Conservation (phyloP, 2,888 invertebrate species). For the Nymphalis urticae region DNA sequence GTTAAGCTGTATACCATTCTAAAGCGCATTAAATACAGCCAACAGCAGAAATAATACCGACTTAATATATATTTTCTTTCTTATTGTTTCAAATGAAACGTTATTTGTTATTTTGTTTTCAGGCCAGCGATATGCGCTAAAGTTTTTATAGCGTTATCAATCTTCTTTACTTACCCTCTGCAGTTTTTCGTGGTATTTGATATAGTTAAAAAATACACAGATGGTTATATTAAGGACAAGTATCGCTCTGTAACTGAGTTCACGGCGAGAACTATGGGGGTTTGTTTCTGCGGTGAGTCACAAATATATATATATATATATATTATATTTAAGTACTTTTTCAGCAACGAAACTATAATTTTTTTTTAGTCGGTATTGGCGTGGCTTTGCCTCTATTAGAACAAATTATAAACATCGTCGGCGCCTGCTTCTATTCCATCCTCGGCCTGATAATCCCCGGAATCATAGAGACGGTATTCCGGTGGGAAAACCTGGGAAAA, state of each 20-base stretch:
- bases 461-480: constrained; percentile 86
- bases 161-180: constrained; percentile 95
- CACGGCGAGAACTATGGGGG: constrained; percentile 59
- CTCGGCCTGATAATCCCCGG: constrained; percentile 89
- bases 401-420: constrained; percentile 75
- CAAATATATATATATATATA: too few species aligned
- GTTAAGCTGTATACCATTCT: too few species aligned
- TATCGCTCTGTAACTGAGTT: constrained; percentile 54
- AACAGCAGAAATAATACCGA: too few species aligned
- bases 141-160: constrained; percentile 91
- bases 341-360: too few species aligned
- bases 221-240: constrained; percentile 83
- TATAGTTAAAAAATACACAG: constrained; percentile 90
- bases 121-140: constrained; percentile 90
- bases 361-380: constrained; percentile 67
- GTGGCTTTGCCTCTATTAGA: constrained; percentile 75
- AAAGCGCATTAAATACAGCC: too few species aligned
- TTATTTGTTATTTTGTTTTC: constrained; percentile 40
- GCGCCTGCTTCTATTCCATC: constrained; percentile 84
- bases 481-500: constrained; percentile 85
- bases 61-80: too few species aligned
- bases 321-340: too few species aligned
- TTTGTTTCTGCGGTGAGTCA: constrained; percentile 68
- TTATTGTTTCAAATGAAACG: too few species aligned
- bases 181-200: constrained; percentile 97